Percentiles rank a stretch among this genome's conserved stretches.
Evolutionary conservation across 2,797 vertebrate species (phyloP).

Genomic region (Pseudocheirus occidentalis): DNA sequence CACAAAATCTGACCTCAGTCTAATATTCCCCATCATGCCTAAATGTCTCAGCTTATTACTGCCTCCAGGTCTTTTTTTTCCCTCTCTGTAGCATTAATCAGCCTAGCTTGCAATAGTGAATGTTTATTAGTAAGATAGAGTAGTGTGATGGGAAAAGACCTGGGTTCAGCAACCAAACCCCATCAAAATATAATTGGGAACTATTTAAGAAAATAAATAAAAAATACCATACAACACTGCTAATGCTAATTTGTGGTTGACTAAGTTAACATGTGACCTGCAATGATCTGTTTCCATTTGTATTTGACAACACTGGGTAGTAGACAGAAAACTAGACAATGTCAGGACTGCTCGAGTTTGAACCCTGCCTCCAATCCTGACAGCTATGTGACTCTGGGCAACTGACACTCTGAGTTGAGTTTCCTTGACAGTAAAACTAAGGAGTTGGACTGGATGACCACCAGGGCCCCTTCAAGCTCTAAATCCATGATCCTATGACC

Average conservation of each 20-base stretch:
- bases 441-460: not conserved
- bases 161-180: not conserved
- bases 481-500: not conserved
- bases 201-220: not conserved
- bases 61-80: not conserved
- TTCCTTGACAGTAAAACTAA: not conserved
- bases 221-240: not conserved
- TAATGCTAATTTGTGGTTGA: not conserved
- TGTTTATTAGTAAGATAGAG: not conserved
- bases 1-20: not conserved
- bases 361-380: not conserved
- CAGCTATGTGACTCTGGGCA: not conserved
- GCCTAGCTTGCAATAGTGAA: not conserved
- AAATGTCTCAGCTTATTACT: not conserved
- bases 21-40: not conserved
- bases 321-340: not conserved
- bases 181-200: not conserved
- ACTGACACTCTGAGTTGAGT: not conserved
- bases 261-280: not conserved
- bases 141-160: not conserved
- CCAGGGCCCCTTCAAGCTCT: not conserved
- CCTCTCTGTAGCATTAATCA: not conserved
- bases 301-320: not conserved
- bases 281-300: not conserved
- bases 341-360: not conserved